Percentiles rank a stretch among this genome's conserved stretches.
These are phyloP conservation scores for Anas flavirostris DNA, from an alignment of 2,797 vertebrate genomes.

Conservation along the genomic window DNA sequence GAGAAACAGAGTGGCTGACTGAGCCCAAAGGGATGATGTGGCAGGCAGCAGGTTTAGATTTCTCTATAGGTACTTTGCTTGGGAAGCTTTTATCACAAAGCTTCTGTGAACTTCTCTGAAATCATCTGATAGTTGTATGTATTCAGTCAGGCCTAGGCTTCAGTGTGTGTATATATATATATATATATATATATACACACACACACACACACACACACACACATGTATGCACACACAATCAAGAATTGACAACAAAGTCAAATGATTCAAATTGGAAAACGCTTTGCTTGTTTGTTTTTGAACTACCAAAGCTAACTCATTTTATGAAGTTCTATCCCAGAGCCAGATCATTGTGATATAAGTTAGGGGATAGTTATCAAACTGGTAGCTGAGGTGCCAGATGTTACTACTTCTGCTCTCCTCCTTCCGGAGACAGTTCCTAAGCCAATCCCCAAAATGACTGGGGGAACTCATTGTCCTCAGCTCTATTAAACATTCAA, in stretches of 20 bases:
- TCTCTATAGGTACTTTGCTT: background rate
- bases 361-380: background rate
- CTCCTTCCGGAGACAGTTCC: background rate
- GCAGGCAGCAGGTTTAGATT: background rate
- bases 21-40: background rate
- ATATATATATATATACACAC: too few species aligned
- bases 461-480: background rate
- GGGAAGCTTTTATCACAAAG: background rate
- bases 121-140: background rate
- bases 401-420: background rate
- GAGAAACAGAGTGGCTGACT: background rate
- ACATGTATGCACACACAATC: accelerated
- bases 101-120: background rate
- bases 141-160: background rate
- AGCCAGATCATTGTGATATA: background rate
- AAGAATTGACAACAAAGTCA: background rate
- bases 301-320: background rate
- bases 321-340: background rate
- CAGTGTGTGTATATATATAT: background rate
- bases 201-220: too few species aligned
- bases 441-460: background rate
- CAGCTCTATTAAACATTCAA: background rate
- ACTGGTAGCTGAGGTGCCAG: background rate
- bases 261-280: background rate
- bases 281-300: background rate